Conservation (phyloP, 2,888 invertebrate genomes). For the Eurois occulta region DNA sequence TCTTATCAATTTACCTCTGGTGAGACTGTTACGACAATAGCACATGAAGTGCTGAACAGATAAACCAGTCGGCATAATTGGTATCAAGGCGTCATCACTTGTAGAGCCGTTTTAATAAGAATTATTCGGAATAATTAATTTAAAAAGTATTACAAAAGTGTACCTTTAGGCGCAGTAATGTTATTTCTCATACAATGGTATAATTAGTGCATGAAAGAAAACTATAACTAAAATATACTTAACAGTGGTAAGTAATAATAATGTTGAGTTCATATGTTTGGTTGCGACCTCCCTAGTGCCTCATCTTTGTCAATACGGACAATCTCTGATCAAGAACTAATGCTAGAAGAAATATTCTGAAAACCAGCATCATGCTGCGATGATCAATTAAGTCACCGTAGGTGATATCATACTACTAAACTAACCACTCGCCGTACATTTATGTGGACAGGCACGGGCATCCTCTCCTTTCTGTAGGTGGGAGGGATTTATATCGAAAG, state of each 20-base stretch:
- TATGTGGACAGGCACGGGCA: neutral
- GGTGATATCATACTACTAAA: neutral
- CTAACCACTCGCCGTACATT: neutral
- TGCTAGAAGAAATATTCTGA: neutral
- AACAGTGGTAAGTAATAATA: too few relatives aligned
- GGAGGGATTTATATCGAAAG: neutral
- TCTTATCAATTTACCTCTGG: neutral
- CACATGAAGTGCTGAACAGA: neutral
- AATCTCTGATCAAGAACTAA: neutral
- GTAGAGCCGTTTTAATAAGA: neutral
- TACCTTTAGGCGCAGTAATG: too few relatives aligned
- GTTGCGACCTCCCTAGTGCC: neutral
- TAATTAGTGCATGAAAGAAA: too few relatives aligned
- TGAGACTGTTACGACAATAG: neutral
- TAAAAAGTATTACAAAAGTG: too few relatives aligned
- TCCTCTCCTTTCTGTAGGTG: neutral
- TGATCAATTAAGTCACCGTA: neutral
- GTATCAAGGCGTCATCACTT: neutral
- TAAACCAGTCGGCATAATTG: neutral
- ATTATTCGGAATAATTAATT: too few relatives aligned
- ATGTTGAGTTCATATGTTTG: too few relatives aligned
- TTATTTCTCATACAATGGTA: too few relatives aligned
- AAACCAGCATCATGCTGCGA: neutral
- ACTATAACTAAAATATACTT: too few relatives aligned
- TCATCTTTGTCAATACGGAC: neutral